phyloP scores from a whole-genome alignment of 2,888 invertebrate genomes.

The Arrhopalites spinosus region DNA sequence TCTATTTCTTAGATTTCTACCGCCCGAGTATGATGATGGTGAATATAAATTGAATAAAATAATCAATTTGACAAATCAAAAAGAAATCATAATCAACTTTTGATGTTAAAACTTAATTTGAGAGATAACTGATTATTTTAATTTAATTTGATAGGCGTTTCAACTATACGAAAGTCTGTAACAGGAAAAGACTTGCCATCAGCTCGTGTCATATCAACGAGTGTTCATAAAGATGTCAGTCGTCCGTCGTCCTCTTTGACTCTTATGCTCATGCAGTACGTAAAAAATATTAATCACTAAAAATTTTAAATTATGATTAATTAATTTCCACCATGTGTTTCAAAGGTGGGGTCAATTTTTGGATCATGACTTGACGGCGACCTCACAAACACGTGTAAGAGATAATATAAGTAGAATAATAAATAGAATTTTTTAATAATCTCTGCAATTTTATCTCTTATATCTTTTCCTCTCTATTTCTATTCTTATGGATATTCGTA shows the following conservation, averaged over 20 bases:
- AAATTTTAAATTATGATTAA: slow-evolving; percentile 4
- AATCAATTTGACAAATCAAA: too few species aligned
- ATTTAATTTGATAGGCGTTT: slow-evolving; percentile 47
- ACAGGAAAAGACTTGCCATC: slow-evolving; percentile 53
- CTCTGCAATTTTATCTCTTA: too few species aligned
- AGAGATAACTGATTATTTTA: too few species aligned
- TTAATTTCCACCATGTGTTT: not conserved
- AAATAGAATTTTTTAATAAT: too few species aligned
- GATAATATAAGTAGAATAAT: too few species aligned
- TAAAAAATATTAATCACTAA: too few species aligned
- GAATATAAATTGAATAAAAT: too few species aligned
- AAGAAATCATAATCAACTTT: too few species aligned
- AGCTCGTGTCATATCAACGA: slow-evolving; percentile 50
- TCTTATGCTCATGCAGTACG: slow-evolving; percentile 79
- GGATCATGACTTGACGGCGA: slow-evolving; percentile 80
- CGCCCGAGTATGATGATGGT: slow-evolving; percentile 82
- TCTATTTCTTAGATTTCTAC: slow-evolving; percentile 77
- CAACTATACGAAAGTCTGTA: slow-evolving; percentile 50
- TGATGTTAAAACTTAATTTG: too few species aligned
- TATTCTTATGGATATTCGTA: too few species aligned
- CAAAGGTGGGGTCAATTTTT: slow-evolving; percentile 78
- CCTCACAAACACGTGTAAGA: slow-evolving; percentile 46
- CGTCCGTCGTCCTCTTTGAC: slow-evolving; percentile 67
- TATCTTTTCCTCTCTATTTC: too few species aligned
- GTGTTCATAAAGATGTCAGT: slow-evolving; percentile 53